Conservation (phyloP, 2,113 vertebrate genomes). For the Pogonocichla stellata region DNA sequence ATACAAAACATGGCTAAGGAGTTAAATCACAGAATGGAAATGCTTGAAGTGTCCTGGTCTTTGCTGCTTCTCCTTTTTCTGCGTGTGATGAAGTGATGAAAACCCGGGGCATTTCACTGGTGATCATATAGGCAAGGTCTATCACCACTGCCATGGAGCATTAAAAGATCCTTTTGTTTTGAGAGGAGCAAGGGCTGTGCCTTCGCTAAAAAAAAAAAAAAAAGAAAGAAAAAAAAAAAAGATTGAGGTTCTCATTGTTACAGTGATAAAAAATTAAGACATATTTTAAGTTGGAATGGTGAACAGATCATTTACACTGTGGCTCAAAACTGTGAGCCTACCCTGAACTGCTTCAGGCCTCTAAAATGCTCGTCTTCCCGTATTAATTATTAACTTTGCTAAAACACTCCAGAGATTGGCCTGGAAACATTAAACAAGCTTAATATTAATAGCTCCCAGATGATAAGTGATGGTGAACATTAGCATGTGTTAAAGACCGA, state of each 20-base stretch:
- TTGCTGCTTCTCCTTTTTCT: background rate
- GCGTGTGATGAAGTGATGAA: background rate
- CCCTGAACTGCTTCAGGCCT: background rate
- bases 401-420: slow-evolving; percentile 29
- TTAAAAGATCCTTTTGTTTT: background rate
- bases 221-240: background rate
- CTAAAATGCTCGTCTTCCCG: background rate
- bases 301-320: background rate
- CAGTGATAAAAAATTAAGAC: background rate
- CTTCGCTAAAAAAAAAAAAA: background rate
- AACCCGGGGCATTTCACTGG: background rate
- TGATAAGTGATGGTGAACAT: background rate
- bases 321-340: no score
- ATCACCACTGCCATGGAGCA: background rate
- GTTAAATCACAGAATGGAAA: background rate
- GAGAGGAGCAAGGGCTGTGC: background rate
- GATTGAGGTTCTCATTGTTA: background rate
- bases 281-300: background rate
- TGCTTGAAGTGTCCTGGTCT: background rate
- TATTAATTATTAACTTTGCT: slow-evolving; percentile 45
- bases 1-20: background rate
- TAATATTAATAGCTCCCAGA: slow-evolving; percentile 55
- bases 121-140: background rate
- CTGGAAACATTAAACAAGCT: slow-evolving; percentile 35
- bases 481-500: background rate